Conservation (phyloP, 2,113 vertebrate genomes). For the Pachyramphus minor region DNA sequence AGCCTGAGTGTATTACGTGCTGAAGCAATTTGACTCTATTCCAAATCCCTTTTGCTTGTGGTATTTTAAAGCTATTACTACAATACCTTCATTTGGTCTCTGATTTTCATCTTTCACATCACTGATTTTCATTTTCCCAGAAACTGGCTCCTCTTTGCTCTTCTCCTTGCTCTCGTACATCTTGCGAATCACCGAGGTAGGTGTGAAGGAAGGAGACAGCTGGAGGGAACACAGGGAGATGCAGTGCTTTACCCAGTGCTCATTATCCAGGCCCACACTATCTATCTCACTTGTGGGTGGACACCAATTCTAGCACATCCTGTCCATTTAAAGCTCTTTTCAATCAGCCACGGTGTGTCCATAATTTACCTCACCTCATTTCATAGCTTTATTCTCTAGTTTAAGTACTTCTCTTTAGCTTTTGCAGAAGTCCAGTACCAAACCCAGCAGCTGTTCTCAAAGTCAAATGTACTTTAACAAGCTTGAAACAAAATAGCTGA, state of each 20-base stretch:
- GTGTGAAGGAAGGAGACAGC: constrained; percentile 96
- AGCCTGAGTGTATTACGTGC: neutral
- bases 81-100: constrained; percentile 83
- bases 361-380: neutral
- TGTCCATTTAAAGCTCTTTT: neutral
- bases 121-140: constrained; percentile 68
- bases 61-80: neutral
- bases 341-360: neutral
- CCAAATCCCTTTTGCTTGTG: neutral
- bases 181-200: constrained; percentile 97
- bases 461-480: neutral
- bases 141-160: constrained; percentile 83
- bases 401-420: neutral
- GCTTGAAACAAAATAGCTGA: neutral
- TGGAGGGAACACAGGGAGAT: constrained; percentile 46
- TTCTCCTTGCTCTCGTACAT: constrained; percentile 99
- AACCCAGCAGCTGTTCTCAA: neutral
- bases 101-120: constrained; percentile 82
- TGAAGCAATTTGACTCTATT: neutral
- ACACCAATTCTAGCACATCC: neutral
- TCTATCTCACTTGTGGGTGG: neutral
- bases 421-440: neutral
- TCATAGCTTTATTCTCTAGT: neutral
- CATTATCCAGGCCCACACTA: neutral
- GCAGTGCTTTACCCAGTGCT: neutral